Percentiles rank a stretch among this genome's conserved stretches.
Conservation (phyloP, 2,113 vertebrate genomes). For the Euleptes europaea region DNA sequence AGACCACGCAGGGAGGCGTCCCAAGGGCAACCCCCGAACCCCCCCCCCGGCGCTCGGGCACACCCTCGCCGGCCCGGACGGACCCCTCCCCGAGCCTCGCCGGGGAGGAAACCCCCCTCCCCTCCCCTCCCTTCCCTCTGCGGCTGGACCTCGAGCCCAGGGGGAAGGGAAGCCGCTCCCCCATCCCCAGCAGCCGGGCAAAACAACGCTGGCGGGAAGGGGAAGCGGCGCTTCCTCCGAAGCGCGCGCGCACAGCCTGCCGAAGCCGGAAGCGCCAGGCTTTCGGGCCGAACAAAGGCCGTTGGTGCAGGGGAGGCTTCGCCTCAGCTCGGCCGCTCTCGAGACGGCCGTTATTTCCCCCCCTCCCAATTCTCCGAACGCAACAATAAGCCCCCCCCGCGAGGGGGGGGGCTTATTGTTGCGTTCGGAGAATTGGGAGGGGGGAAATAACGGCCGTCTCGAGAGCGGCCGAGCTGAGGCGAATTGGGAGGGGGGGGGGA, state of each 20-base stretch:
- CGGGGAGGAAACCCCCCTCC: background rate
- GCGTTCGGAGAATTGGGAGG: too few species aligned
- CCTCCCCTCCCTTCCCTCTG: background rate
- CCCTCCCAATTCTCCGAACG: too few species aligned
- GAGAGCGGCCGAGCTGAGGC: too few species aligned
- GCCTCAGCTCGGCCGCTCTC: too few species aligned
- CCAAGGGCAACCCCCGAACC: background rate
- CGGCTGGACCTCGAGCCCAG: background rate
- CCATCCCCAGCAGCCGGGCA: background rate
- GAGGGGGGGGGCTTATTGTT: too few species aligned
- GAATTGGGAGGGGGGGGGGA: too few species aligned
- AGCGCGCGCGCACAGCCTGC: background rate
- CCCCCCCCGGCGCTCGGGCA: background rate
- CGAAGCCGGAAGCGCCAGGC: background rate
- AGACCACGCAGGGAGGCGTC: background rate
- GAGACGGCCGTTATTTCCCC: too few species aligned
- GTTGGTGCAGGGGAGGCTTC: too few species aligned
- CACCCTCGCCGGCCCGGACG: background rate
- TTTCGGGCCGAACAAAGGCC: slow-evolving; percentile 40
- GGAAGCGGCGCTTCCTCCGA: background rate
- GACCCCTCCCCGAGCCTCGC: too few species aligned
- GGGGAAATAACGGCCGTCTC: too few species aligned
- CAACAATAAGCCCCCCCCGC: too few species aligned
- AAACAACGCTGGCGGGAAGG: background rate
- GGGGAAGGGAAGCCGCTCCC: background rate